phyloP scores from a whole-genome alignment of 1,140 invertebrate genomes.

The Drosophila bocqueti region DNA sequence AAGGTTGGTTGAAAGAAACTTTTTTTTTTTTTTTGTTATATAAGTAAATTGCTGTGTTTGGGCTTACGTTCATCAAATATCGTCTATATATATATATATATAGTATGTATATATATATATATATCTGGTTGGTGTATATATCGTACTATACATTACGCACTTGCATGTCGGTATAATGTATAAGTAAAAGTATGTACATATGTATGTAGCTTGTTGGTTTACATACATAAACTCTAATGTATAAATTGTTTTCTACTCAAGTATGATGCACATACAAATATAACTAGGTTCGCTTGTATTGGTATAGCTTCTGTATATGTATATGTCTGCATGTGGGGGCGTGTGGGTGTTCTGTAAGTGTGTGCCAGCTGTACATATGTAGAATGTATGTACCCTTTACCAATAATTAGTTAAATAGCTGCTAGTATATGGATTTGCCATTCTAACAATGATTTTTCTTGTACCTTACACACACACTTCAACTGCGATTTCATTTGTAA shows the following conservation, averaged over 20 bases:
- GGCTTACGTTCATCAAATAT: slow-evolving; percentile 59
- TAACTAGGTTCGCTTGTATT: slow-evolving; percentile 42
- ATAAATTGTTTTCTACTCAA: slow-evolving; percentile 66
- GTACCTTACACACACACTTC: slow-evolving; percentile 36
- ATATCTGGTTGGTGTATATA: slow-evolving; percentile 45
- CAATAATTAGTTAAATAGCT: slow-evolving; percentile 55
- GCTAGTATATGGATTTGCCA: slow-evolving; percentile 44
- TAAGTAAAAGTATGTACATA: slow-evolving; percentile 70
- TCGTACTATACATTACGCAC: slow-evolving; percentile 36
- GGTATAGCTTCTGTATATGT: slow-evolving; percentile 50
- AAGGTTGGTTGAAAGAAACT: slow-evolving; percentile 49
- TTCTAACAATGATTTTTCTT: slow-evolving; percentile 31
- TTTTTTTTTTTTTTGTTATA: slow-evolving; percentile 28
- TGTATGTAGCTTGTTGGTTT: slow-evolving; percentile 47
- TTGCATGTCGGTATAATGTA: slow-evolving; percentile 47
- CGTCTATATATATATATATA: slow-evolving; percentile 12
- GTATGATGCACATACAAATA: slow-evolving; percentile 58
- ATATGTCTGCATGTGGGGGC: slow-evolving; percentile 21
- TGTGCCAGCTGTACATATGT: slow-evolving; percentile 73
- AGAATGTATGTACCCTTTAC: slow-evolving; percentile 78
- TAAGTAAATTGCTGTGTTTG: slow-evolving; percentile 79
- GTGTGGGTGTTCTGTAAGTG: slow-evolving; percentile 23
- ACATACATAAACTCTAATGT: slow-evolving; percentile 61
- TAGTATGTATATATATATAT: slow-evolving; percentile 26
- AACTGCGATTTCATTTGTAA: slow-evolving; percentile 23